A percentile compares a stretch with the other conserved stretches of the same genome.
phyloP scores from a whole-genome alignment of 2,888 invertebrate genomes.

The Polietes domitor region DNA sequence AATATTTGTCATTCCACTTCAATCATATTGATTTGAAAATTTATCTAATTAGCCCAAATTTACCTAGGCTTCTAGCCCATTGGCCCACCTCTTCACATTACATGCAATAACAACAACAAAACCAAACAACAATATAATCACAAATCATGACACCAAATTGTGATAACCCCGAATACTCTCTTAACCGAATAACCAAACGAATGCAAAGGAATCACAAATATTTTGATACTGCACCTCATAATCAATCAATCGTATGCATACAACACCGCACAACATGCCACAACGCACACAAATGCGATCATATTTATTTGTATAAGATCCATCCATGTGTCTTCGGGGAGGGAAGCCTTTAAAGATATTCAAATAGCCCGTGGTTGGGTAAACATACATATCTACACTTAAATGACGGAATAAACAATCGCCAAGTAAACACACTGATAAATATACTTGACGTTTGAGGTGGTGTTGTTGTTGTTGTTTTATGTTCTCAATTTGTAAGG shows the following conservation, averaged over 20 bases:
- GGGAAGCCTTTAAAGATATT: conserved; percentile 24
- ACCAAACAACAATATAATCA: background rate
- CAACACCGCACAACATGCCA: background rate
- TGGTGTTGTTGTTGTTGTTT: conserved; percentile 13
- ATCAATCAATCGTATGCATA: conserved; percentile 24
- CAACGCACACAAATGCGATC: background rate
- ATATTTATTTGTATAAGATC: background rate
- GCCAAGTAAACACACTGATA: conserved; percentile 6
- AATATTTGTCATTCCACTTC: background rate
- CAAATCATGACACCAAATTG: background rate
- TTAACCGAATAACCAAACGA: background rate
- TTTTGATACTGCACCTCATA: conserved; percentile 10
- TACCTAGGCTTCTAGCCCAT: background rate
- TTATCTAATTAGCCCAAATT: background rate
- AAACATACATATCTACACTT: background rate
- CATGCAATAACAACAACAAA: background rate
- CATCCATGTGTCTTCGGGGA: background rate
- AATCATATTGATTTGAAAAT: background rate
- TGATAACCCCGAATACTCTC: too few relatives aligned
- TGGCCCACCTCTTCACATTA: too few relatives aligned
- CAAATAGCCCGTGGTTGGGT: background rate
- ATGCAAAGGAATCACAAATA: background rate
- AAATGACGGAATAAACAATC: conserved; percentile 22
- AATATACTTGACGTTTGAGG: conserved; percentile 16
- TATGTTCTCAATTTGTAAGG: conserved; percentile 42